Evolutionary conservation across 2,113 vertebrate genomes (phyloP).

Genomic region (Labeo catla): DNA sequence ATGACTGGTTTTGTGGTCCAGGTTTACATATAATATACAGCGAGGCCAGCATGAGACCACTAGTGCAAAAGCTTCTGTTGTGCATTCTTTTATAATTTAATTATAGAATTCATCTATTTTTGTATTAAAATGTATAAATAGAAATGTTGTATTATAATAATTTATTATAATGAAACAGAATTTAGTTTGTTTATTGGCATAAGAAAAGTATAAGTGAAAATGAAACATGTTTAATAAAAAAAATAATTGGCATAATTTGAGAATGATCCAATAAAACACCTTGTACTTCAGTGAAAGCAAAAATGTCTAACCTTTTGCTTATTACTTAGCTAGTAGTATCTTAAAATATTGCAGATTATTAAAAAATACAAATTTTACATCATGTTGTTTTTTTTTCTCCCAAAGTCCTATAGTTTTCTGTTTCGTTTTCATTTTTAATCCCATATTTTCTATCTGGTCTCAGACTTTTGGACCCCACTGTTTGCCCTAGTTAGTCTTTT

Average conservation of each 20-base stretch:
- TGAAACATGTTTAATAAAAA: no score
- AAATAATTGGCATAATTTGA: no score
- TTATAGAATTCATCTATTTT: not conserved
- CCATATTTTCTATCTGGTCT: not conserved
- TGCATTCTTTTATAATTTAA: not conserved
- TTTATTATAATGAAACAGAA: no score
- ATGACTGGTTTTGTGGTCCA: no score
- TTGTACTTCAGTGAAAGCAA: no score
- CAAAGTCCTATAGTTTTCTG: not conserved
- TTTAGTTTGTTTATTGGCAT: no score
- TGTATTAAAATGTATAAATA: no score
- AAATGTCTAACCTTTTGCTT: not conserved
- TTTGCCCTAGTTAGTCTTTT: constrained; percentile 11
- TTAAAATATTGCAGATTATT: not conserved
- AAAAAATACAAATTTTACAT: not conserved
- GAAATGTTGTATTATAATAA: no score
- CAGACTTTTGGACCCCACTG: constrained; percentile 13
- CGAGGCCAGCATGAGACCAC: not conserved
- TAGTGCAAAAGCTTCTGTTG: not conserved
- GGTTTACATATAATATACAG: not conserved
- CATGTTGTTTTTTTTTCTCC: not conserved
- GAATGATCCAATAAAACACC: no score
- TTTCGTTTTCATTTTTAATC: not conserved
- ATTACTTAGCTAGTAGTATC: no score
- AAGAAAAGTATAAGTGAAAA: no score